Evolutionary conservation across 1,140 invertebrate genomes (phyloP).

Genomic region (Anastrepha ludens): DNA sequence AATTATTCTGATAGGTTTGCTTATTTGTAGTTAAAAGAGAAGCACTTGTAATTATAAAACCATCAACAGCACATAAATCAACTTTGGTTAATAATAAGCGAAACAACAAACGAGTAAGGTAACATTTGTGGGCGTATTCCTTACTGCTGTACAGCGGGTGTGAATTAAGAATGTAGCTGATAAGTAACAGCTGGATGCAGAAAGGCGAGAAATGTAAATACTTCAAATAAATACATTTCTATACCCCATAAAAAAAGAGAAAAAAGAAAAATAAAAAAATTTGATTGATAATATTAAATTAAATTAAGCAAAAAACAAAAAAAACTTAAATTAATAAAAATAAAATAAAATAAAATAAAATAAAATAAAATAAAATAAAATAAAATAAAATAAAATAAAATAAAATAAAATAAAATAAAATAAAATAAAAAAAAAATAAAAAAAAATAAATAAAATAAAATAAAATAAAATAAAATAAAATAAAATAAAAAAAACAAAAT

Average conservation of each 20-base stretch:
- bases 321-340: neutral
- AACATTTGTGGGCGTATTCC: neutral
- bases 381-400: too few relatives aligned
- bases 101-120: neutral
- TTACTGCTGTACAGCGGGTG: neutral
- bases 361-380: too few relatives aligned
- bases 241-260: neutral
- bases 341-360: neutral
- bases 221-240: neutral
- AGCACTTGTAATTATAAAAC: conserved; percentile 36
- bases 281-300: neutral
- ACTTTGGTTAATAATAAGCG: neutral
- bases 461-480: too few relatives aligned
- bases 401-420: too few relatives aligned
- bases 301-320: neutral
- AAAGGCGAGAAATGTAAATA: neutral
- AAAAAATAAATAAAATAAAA: too few relatives aligned
- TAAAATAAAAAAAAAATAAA: too few relatives aligned
- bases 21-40: neutral
- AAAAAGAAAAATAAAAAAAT: neutral
- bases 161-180: neutral
- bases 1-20: neutral
- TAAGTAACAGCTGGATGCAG: neutral
- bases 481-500: too few relatives aligned
- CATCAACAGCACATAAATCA: conserved; percentile 36